Evolutionary conservation across 2,888 invertebrate genomes (phyloP), one percentile per base, ranked within the genome.

Genomic region (Trichogramma evanescens): DNA sequence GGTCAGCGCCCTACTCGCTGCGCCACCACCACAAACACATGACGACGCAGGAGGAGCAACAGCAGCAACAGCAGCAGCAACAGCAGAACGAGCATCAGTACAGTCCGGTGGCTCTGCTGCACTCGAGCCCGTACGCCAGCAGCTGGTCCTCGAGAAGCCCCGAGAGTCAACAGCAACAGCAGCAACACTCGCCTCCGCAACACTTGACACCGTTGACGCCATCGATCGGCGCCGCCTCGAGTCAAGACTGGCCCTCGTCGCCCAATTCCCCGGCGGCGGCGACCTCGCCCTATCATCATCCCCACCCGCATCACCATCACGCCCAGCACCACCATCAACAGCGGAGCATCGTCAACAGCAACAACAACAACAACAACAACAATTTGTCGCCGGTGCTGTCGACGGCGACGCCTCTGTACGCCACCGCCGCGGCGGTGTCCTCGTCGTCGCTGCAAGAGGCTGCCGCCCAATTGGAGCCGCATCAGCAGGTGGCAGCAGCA

Each of bases 401-500:
- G 64, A 54, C 69, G 64, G 52, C 69, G 68, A 68, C 26, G 68
- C 69, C 6, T 72, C 73, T 54, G 73, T 74, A 8, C 69, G 71
- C 50, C 62, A 2, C 26, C 26, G 26, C 26, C 26, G 26, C 26
- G 26, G 26, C 26, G 26, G 26, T 26, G 26, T 63, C 70, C 1
- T 68, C 71, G 1, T 68, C 71, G 1, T 67, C 67, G 40, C 74
- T 74, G 73, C 66, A 74, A 38, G 74, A 74, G 56, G 66, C 26
- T 26, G 26, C 26, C 26, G 26, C 26, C 3, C 26, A 26, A 26
- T 26, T 26, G 26, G 26, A 26, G 26, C 26, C 26, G 26, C 79
- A 82, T 49, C 80, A 81, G 48, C 80, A 84, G 74, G 26, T 26
- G 26, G 26, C 82, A 84, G 69, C 79, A 79, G 44, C 80, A 83